Base-by-base conservation (phyloP, 2,888 invertebrate species). In the Allophyes oxyacanthae region DNA sequence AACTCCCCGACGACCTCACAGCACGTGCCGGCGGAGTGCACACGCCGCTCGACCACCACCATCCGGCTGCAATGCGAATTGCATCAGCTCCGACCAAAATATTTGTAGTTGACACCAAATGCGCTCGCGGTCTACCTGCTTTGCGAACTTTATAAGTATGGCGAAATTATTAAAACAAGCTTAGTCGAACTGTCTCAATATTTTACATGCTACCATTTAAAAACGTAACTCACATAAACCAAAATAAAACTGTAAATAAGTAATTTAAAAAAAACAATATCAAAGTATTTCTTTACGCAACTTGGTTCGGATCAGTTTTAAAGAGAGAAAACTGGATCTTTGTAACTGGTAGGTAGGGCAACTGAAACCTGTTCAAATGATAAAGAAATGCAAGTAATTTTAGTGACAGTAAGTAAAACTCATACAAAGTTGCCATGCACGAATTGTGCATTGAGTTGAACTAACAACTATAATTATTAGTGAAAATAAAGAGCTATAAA, bases 1-100 rank as follows among this genome's bases (percentile, higher is more conserved):
- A 87, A 83, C 80, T 86, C 78, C 82, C 83, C 83, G 79, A 63
- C 68, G 82, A 73, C 71, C 76, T 69, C 72, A 26, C 43, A 76
- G 75, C 85, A 84, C 85, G 86, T 81, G 85, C 78, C 70, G 61
- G 65, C 60, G 71, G 72, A 75, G 79, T 83, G 86, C 78, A 78
- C 80, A 75, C 77, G 71, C 68, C 73, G 55, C 69, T 75, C 75
- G 75, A 71, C 63, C 61, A 69, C 64, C 72, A 60, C 61, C 77
- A 65, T 70, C 74, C 75, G 68, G 77, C 74, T 83, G 82, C 84
- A 83, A 60, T 74, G 85, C 87, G 87, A 86, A 85, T 85, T 86
- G 82, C 84, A 86, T 81, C 83, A 86, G 75, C 78, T 67, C 64
- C 73, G 75, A 66, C 73, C 77, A 75, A 81, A 80, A 71, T 77